Base-by-base conservation (phyloP, 2,888 invertebrate genomes). In the Trisateles emortualis region DNA sequence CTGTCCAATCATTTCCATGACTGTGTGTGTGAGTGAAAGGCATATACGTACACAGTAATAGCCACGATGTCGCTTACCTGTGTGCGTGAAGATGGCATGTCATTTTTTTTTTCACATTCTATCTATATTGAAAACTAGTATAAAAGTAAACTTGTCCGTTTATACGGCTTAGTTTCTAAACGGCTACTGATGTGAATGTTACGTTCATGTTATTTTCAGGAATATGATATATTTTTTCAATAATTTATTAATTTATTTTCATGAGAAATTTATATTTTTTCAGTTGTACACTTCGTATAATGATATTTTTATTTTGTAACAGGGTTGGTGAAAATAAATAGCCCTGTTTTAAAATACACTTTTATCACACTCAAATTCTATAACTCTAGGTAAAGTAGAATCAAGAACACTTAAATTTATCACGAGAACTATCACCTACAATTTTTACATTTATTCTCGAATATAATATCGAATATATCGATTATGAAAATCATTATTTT, bases 21-120 rank as follows among this genome's bases (percentile, higher is more conserved):
- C 35, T 54, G 82, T 87, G 74, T 83, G 81, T 30, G 89, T 82
- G 68, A 86, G 89, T 85, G 90, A 92, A 91, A 91, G 91, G 84
- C 82, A 72, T 87, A 52, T 90, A 82, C 77, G 52, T 72, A 92
- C 78, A 81, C 55, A 56, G 38, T 47, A 65, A 80, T 90, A 80
- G 42, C 42, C 59, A 87, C 79, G 69, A 68, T 44, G 14, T 10
- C 1, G 10, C 44, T 1, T 60, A 13, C 1, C 19, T 59, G 90
- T 88, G 72, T 82, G 82, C n/a, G 89, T 86, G 82, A 78, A 77
- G 82, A 84, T 80, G 80, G 77, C 64, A 78, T 82, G 80, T 79
- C 59, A 71, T 76, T 87, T 84, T 88, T 84, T 88, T 86, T 88
- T 81, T 78, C 67, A 67, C 71, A 78, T 73, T 77, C 76, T 79